Evolutionary conservation across 2,797 vertebrate genomes (phyloP).

Genomic region (Peromyscus eremicus): DNA sequence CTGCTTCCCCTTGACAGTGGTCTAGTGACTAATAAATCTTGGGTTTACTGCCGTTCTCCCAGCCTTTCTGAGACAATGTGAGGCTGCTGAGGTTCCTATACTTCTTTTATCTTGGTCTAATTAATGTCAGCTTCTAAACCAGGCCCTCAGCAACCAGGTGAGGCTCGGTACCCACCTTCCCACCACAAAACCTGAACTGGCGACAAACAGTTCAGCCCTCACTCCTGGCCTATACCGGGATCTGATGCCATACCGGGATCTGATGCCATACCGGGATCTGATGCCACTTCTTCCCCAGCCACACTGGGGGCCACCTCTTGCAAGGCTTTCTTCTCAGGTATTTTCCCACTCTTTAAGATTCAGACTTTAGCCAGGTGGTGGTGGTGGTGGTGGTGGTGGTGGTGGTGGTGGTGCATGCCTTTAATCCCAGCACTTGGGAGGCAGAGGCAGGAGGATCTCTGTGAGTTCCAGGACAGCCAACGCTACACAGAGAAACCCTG

Average conservation of each 20-base stretch:
- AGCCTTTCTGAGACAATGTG: background rate
- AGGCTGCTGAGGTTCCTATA: too few species aligned
- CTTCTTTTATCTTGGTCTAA: background rate
- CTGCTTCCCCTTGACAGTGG: background rate
- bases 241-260: background rate
- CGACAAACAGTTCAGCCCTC: background rate
- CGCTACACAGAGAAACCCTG: background rate
- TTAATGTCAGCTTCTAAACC: background rate
- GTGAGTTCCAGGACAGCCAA: background rate
- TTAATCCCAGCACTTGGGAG: background rate
- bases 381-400: rapidly evolving
- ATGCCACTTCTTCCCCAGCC: background rate
- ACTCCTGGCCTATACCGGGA: background rate
- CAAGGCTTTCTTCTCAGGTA: background rate
- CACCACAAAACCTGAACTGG: background rate
- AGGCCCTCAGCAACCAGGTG: background rate
- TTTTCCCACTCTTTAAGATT: background rate
- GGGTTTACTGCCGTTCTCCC: background rate
- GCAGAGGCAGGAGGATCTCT: background rate
- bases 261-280: background rate
- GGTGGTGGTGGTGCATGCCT: rapidly evolving
- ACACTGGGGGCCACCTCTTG: background rate
- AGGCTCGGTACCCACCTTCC: background rate
- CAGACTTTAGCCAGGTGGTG: background rate
- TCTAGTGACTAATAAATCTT: background rate